Evolutionary conservation across 92 coral and sea anemone species (phyloP), one percentile per base, ranked within the genome.

Genomic region (Desmophyllum pertusum): DNA sequence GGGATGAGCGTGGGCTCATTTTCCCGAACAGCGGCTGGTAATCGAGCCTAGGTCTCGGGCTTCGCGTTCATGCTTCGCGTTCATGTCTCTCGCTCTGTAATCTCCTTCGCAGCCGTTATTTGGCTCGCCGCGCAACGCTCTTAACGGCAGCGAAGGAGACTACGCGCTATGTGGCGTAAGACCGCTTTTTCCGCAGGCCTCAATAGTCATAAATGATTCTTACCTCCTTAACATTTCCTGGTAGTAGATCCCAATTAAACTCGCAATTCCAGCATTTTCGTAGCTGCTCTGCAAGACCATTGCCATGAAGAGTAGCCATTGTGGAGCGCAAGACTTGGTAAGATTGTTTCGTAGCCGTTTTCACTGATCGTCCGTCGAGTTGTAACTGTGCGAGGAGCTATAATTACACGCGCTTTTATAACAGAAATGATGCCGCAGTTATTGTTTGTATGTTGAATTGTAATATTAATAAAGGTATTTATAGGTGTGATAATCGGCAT

Each of bases 251-350:
- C 78, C 78, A 73, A 23, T 73, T 29, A 43, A 73, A 73, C 25
- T 73, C 78, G 37, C 19, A 46, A 43, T 73, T 27, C 78, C 78
- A 73, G 27, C 78, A 73, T 52, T 73, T 73, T 13, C 55, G 46
- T 23, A 73, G 37, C 59, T 73, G 13, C 6, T 73, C 57, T 29
- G 53, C 21, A 15, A 48, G 53, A 14, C 2, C 4, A 13, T 48
- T 48, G 53, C 21, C 51, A n/a, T 45, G 7, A 6, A 10, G 13
- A 48, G 53, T 2, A 48, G 53, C 17, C 53, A 48, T 48, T 48
- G 53, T 48, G 17, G 53, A 43, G 53, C 13, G 53, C 13, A 4
- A 48, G 17, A 48, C 17, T 13, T 48, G 53, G 17, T n/a, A n/a
- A n/a, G n/a, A n/a, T n/a, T n/a, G n/a, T n/a, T n/a, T 48, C 17